Percentiles rank a stretch among this genome's conserved stretches.
Conservation (phyloP, 2,797 vertebrate species). For the Cirrhinus mrigala region DNA sequence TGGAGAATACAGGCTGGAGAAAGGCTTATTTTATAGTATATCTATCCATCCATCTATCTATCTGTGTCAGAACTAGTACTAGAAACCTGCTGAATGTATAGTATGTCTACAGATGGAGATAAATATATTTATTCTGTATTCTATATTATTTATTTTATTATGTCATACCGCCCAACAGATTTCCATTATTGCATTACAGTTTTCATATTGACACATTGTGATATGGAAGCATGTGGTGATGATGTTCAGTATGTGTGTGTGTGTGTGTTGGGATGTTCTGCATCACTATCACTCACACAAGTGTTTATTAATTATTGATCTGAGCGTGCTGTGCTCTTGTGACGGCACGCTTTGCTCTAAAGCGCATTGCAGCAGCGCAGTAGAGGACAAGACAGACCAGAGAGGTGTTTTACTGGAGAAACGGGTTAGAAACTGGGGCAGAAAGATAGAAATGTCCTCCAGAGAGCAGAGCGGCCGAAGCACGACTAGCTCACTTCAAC, state of each 20-base stretch:
- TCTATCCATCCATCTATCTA: constrained; percentile 29
- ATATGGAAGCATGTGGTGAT: neutral
- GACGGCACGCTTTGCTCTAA: constrained; percentile 12
- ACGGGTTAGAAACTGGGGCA: constrained; percentile 6
- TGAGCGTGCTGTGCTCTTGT: constrained; percentile 5
- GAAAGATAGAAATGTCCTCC: constrained; percentile 11
- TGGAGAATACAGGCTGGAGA: neutral
- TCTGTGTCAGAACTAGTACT: neutral
- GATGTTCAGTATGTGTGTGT: neutral
- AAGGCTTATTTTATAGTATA: neutral
- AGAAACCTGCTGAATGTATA: neutral
- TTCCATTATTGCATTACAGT: neutral
- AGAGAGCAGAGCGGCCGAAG: constrained; percentile 1
- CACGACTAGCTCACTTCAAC: neutral
- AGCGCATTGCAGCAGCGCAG: constrained; percentile 11
- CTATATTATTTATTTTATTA: neutral
- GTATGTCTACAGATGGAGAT: neutral
- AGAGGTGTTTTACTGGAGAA: constrained; percentile 11
- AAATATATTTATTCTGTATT: neutral
- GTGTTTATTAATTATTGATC: constrained; percentile 59
- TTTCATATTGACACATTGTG: neutral
- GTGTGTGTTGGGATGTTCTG: neutral
- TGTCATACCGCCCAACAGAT: neutral
- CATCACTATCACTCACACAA: constrained; percentile 34
- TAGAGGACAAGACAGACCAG: neutral